Conservation (phyloP, 35 echinoderm and acorn worm genomes). For the Chiridota heheva region DNA sequence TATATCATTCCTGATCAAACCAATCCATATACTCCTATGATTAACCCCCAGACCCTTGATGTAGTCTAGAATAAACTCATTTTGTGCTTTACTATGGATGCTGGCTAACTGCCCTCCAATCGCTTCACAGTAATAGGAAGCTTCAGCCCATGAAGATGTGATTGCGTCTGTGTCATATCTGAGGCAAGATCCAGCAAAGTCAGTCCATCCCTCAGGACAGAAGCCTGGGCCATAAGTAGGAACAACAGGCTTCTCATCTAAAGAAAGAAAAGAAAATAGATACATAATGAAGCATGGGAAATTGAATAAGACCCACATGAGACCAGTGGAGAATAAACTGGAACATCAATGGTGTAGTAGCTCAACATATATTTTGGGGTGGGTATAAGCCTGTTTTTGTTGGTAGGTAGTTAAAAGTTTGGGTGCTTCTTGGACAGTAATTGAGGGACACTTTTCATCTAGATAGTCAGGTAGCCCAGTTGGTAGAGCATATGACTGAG, state of each 20-base stretch:
- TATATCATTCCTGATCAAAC: slow-evolving; percentile 10
- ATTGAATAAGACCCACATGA: too few relatives aligned
- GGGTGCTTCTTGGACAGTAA: too few relatives aligned
- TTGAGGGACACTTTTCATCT: too few relatives aligned
- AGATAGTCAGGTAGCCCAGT: too few relatives aligned
- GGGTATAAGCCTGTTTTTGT: too few relatives aligned
- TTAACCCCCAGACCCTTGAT: not conserved
- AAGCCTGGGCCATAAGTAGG: slow-evolving; percentile 13
- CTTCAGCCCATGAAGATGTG: slow-evolving; percentile 41
- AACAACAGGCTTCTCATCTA: slow-evolving; percentile 45
- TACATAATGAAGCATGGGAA: too few relatives aligned
- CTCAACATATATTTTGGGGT: too few relatives aligned
- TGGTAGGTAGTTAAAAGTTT: too few relatives aligned
- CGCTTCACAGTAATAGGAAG: slow-evolving; percentile 10
- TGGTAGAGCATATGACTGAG: too few relatives aligned
- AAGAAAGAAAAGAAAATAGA: not conserved
- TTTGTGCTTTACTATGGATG: slow-evolving; percentile 46
- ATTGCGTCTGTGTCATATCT: slow-evolving; percentile 9
- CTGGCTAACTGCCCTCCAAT: slow-evolving; percentile 32
- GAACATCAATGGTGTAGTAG: too few relatives aligned
- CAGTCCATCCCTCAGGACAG: slow-evolving; percentile 34
- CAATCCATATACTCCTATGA: slow-evolving; percentile 45
- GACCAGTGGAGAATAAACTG: too few relatives aligned
- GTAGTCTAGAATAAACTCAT: slow-evolving; percentile 32
- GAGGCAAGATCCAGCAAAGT: slow-evolving; percentile 21